Conservation (phyloP, 1,140 invertebrate species). For the Gonatopus flavifemur region DNA sequence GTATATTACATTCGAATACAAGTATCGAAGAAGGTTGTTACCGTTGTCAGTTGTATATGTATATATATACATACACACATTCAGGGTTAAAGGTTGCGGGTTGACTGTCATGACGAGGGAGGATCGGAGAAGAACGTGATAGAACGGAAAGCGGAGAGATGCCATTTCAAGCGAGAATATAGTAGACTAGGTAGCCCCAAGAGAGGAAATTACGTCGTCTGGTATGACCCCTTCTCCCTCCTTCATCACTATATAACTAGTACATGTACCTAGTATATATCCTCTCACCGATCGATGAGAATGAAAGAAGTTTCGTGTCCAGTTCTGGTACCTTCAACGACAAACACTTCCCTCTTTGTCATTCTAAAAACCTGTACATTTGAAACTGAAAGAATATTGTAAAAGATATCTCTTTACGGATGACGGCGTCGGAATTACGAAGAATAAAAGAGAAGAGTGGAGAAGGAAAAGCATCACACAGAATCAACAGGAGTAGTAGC, state of each 20-base stretch:
- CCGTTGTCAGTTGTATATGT: neutral
- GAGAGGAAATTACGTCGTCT: conserved; percentile 51
- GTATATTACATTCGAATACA: no score
- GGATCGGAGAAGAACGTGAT: conserved; percentile 9
- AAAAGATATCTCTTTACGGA: conserved; percentile 10
- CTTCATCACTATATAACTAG: no score
- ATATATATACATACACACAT: neutral
- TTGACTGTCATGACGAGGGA: conserved; percentile 30
- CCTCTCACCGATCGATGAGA: neutral
- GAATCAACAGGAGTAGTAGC: neutral
- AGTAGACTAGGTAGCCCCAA: conserved; percentile 31
- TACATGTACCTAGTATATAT: neutral
- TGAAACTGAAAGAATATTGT: no score
- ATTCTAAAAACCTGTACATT: no score
- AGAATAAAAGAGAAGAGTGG: no score
- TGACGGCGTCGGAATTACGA: no score
- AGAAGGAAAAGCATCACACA: conserved; percentile 1
- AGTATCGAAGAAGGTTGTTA: neutral
- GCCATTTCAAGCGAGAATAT: conserved; percentile 29
- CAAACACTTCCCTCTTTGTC: no score
- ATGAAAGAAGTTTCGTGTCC: no score
- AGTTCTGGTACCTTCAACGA: no score
- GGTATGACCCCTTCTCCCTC: conserved; percentile 38
- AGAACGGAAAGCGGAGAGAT: conserved; percentile 32
- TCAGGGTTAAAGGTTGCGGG: conserved; percentile 45